phyloP scores from a whole-genome alignment of 2,113 vertebrate species.

The Amphilophus citrinellus region DNA sequence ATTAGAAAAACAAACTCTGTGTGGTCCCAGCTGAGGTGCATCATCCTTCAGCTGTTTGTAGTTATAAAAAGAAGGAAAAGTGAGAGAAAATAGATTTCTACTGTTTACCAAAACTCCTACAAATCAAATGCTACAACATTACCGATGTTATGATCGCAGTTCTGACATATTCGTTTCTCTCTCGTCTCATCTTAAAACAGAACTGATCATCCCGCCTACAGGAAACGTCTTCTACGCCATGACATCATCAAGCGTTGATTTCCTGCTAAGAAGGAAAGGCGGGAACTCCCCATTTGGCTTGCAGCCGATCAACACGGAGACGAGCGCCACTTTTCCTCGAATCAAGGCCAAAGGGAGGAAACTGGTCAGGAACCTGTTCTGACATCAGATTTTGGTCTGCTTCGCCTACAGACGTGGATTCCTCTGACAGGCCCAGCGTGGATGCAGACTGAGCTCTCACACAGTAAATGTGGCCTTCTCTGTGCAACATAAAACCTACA shows the following conservation, averaged over 20 bases:
- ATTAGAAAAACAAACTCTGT: neutral
- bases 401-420: neutral
- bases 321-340: conserved; percentile 88
- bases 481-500: conserved; percentile 12
- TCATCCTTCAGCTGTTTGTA: neutral
- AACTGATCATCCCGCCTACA: conserved; percentile 87
- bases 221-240: conserved; percentile 94
- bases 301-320: conserved; percentile 75
- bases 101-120: neutral
- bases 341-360: conserved; percentile 90
- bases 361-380: conserved; percentile 84
- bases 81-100: neutral
- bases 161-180: neutral
- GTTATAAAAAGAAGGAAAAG: neutral
- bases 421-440: neutral
- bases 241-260: conserved; percentile 88
- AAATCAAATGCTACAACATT: neutral
- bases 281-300: conserved; percentile 66
- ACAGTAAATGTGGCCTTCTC: conserved; percentile 51
- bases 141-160: neutral
- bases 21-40: neutral
- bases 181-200: conserved; percentile 59
- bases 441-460: conserved; percentile 7
- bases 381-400: conserved; percentile 34
- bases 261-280: conserved; percentile 84